Conservation (phyloP, 1,140 invertebrate species). For the Pomacea maculata region DNA sequence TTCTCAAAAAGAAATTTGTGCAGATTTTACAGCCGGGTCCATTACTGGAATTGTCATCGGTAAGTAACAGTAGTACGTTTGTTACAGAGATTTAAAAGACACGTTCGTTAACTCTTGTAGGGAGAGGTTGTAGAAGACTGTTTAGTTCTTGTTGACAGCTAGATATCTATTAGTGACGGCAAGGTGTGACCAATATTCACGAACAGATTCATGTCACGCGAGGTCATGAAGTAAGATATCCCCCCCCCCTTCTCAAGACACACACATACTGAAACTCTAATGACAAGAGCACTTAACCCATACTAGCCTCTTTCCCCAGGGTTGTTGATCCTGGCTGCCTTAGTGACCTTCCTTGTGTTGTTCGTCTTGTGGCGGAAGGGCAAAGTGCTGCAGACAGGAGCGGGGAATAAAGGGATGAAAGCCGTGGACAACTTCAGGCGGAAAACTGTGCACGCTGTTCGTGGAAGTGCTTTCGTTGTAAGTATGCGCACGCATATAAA, state of each 20-base stretch:
- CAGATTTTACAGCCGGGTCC: not conserved
- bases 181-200: no score
- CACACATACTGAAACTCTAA: not conserved
- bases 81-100: no score
- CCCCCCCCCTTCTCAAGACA: not conserved
- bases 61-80: not conserved
- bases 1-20: not conserved
- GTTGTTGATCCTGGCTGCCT: not conserved
- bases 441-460: not conserved
- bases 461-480: no score
- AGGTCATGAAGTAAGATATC: no score
- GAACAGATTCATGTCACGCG: not conserved
- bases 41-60: slow-evolving; percentile 10
- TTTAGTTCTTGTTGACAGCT: not conserved
- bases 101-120: not conserved
- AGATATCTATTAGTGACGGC: not conserved
- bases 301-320: not conserved
- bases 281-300: not conserved
- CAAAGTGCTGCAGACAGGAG: not conserved
- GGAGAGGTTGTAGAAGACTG: not conserved
- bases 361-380: slow-evolving; percentile 17
- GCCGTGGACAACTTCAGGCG: slow-evolving; percentile 1
- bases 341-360: slow-evolving; percentile 4
- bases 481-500: no score
- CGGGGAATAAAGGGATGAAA: not conserved